Base-by-base conservation (phyloP, 2,113 vertebrate species). In the Cynocephalus volans region DNA sequence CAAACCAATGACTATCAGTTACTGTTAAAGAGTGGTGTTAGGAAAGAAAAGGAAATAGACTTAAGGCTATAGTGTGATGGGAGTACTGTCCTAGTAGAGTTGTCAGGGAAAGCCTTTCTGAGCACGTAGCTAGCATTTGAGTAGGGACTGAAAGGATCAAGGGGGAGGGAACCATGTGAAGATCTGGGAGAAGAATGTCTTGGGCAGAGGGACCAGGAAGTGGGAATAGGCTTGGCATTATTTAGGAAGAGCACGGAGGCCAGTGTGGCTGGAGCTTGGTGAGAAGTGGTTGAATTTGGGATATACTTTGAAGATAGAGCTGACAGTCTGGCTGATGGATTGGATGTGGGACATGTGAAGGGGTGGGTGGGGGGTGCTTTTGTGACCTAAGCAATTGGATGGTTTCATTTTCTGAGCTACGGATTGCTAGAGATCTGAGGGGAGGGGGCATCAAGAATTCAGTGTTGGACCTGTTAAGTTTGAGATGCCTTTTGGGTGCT, bases 41-140 rank as follows among this genome's bases (percentile, higher is more conserved):
- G 19, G 67, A 54, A 48, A 56, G 48, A 18, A 26, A 5, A 6
- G 65, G 41, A 31, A 1, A 4, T 33, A 3, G 77, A 15, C 23
- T n/a, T 13, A 0, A 0, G 13, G 56, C 31, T 1, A 0, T 50
- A 1, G 19, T n/a, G 19, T 52, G 33, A 15, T 11, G 50, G 54
- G 45, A 24, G 41, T 12, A 2, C 41, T 1, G 0, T 24, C 79
- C 89, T 41, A 0, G 8, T 8, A 0, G 21, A 1, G 45, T 4
- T 7, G 3, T 50, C 65, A 23, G 52, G 65, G 52, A 36, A 23
- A 17, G 36, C 70, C 70, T 23, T 58, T 52, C 28, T 48, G 70
- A 76, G 60, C 24, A 17, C 13, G 23, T 45, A 21, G 21, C 15
- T 45, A 21, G 21, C 15, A 1, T 48, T 65, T 23, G n/a, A 23